These are phyloP conservation scores for Arothron firmamentum DNA, from an alignment of 2,113 vertebrate genomes.

Conservation along the genomic window DNA sequence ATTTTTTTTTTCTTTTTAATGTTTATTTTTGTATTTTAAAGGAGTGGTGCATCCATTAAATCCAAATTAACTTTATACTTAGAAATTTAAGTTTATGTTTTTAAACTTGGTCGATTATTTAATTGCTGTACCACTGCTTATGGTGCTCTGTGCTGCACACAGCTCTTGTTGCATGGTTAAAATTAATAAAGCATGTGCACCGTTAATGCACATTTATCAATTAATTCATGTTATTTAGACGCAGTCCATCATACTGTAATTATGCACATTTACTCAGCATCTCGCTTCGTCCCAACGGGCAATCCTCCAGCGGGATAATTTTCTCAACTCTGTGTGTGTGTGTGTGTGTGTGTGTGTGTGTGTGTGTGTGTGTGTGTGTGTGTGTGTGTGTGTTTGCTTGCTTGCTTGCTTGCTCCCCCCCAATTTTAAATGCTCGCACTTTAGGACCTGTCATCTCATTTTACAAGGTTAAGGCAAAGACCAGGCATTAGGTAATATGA, in stretches of 20 bases:
- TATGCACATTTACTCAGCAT: constrained; percentile 67
- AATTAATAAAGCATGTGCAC: constrained; percentile 23
- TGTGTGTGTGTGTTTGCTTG: neutral
- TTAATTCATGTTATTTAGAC: constrained; percentile 65
- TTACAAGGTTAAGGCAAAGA: constrained; percentile 71
- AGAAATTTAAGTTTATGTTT: neutral
- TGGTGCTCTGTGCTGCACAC: constrained; percentile 27
- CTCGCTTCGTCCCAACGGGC: constrained; percentile 57
- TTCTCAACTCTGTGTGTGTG: constrained; percentile 26
- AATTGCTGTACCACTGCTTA: neutral
- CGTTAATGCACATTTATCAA: constrained; percentile 58
- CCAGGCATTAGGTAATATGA: constrained; percentile 65
- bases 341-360: neutral
- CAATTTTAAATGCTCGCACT: constrained; percentile 66
- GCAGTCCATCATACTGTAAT: constrained; percentile 61
- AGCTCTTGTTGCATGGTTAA: constrained; percentile 20
- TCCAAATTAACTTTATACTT: neutral
- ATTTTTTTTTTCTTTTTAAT: neutral
- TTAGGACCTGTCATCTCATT: constrained; percentile 69
- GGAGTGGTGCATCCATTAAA: constrained; percentile 22
- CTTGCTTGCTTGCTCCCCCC: constrained; percentile 37
- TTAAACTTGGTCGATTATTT: neutral
- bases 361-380: constrained; percentile 5
- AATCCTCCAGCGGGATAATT: constrained; percentile 60
- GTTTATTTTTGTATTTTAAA: neutral